Evolutionary conservation across 2,113 vertebrate genomes (phyloP), one percentile per base, ranked within the genome.

Genomic region (Patagioenas fasciata): DNA sequence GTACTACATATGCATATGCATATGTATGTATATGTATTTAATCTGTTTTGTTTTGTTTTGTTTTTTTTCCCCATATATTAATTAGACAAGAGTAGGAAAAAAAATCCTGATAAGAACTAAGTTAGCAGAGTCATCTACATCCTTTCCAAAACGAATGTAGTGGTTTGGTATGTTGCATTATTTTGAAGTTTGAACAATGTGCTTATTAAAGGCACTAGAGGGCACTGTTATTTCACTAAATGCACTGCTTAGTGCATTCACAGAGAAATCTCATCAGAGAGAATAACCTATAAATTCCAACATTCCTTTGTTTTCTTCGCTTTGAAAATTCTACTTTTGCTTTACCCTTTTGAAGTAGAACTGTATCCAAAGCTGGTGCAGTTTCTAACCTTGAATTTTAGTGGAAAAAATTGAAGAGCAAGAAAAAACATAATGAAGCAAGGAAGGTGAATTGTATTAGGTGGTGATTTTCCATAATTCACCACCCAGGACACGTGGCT

Each of bases 141-240:
- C 3, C 19, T 67, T 78, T 60, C n/a, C 47, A 31, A 53, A 31
- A 6, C 5, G 7, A 4, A 23, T 2, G n/a, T 5, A 9, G 11
- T 13, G 24, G 5, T 56, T 72, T 36, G 15, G 17, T 5, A 15
- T 1, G 10, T 10, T 11, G 14, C n/a, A 67, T 44, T 73, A 15
- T 50, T 61, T 7, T 31, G 75, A 1, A 5, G 21, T 7, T 77
- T 21, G 32, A 42, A 26, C 54, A 23, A 2, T 36, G 42, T 90
- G 53, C 89, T 32, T 31, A 14, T 38, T 54, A 5, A 10, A 36
- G 44, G 65, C 98, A 97, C 97, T 94, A 98, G 98, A 98, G 98
- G 97, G 98, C 97, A 97, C 96, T 96, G 93, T 48, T 81, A 95
- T 87, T 92, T 96, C 95, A 61, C 74, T 34, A 19, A 98, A 96